Base-by-base conservation (phyloP, 2,113 vertebrate genomes). In the Lichenostomus cassidix region DNA sequence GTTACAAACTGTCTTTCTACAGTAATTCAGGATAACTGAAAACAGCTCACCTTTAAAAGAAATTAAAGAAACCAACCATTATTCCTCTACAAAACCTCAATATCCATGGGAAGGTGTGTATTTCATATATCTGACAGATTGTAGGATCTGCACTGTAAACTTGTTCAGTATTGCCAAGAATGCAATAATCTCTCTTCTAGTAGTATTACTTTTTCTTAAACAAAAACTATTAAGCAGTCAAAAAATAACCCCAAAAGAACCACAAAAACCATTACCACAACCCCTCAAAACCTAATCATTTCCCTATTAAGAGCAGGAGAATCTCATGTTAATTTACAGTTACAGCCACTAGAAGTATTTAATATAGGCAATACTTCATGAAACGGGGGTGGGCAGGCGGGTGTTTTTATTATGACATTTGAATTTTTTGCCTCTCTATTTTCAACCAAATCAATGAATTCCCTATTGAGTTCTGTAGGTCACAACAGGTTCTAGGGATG, bases 361-460 rank as follows among this genome's bases (percentile, higher is more conserved):
- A 56, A 58, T 29, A 44, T 1, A 58, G 24, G 46, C 18, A 71
- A 83, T 58, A 76, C 8, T 75, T 31, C 35, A 90, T 47, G 2
- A n/a, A 39, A 4, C 44, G 9, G 5, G 19, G 29, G 22, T 35
- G 3, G 20, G 21, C 1, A 1, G 7, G 8, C 22, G 17, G 16
- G 2, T 59, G 28, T 60, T 77, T 42, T 20, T 70, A 56, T 58
- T 56, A 22, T 63, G 82, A 63, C 12, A 64, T 56, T 23, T 70
- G 46, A 92, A 75, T 83, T 87, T 85, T 71, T 71, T 86, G 5
- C 53, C 11, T 83, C 44, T 68, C 76, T 74, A 53, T 84, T 94
- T 94, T 80, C 73, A 90, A 18, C 64, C 59, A 81, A 92, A 94
- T 84, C 46, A 37, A 18, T 69, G 19, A 80, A 92, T 89, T 87